Evolutionary conservation across 2,797 vertebrate species (phyloP).

Genomic region (Strix occidentalis): DNA sequence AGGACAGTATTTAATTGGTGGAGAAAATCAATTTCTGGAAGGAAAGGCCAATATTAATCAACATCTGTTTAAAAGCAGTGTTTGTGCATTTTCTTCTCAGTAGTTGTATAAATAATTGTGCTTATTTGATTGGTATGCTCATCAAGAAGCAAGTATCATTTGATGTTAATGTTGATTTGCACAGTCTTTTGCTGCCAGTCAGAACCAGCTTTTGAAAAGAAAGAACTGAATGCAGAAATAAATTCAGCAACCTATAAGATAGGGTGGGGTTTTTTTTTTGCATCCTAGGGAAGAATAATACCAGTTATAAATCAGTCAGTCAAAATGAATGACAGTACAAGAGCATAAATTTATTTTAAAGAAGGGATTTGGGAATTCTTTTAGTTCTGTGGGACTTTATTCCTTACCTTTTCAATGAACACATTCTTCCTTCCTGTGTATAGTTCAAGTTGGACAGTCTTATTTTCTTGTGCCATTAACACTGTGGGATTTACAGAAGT

Average conservation of each 20-base stretch:
- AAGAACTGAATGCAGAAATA: neutral
- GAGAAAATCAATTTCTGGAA: neutral
- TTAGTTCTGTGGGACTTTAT: neutral
- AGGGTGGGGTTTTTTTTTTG: neutral
- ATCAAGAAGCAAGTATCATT: neutral
- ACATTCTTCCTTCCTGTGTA: neutral
- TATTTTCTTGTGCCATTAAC: neutral
- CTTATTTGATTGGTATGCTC: constrained; percentile 14
- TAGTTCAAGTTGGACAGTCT: neutral
- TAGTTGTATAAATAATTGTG: neutral
- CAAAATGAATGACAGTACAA: neutral
- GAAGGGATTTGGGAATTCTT: neutral
- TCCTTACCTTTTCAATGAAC: neutral
- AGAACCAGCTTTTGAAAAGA: neutral
- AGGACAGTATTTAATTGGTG: constrained; percentile 21
- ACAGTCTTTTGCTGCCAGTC: neutral
- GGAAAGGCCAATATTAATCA: constrained; percentile 38
- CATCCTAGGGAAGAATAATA: neutral
- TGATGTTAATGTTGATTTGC: neutral
- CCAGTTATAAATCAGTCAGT: neutral
- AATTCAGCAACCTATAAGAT: neutral
- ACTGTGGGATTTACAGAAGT: neutral
- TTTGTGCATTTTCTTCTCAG: neutral
- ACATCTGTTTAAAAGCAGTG: neutral
- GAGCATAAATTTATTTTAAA: neutral